Evolutionary conservation across 30 jellyfish, hydroid and myxozoan species (phyloP), one percentile per base, ranked within the genome.

Genomic region (Phacellophora camtschatica): DNA sequence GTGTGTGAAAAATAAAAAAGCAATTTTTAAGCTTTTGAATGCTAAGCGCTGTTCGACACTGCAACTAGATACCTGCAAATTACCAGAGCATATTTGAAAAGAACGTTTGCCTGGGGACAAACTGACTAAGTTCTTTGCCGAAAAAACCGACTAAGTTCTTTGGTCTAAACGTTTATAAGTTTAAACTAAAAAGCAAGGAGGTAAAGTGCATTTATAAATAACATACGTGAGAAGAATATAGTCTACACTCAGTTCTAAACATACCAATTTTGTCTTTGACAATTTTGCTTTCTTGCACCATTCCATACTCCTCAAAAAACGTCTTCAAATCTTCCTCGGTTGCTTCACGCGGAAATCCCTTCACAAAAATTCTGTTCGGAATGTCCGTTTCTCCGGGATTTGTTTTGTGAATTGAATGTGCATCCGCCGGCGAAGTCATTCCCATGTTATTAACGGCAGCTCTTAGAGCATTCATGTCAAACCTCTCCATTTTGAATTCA

Each of bases 361-460:
- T 94, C 46, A 94, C 99, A 65, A 94, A 94, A 34, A 94, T 93
- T 19, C 99, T 95, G 75, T 87, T 94, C 23, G 99, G 99, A 35
- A 94, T 94, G 54, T 94, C 99, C 7, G 92, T 96, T 32, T 94
- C 99, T 56, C 97, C 99, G 0, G 99, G 99, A 48, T 76, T 68
- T 31, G 96, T 36, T 46, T 87, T 87, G 67, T 71, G 88, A 18
- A 72, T 55, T 0, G 83, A 84, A 32, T 84, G 78, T 29, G 83
- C 88, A 30, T 84, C 91, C 3, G 72, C 49, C 24, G 77, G 70
- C 45, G 88, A 49, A 56, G 74, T 19, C 30, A 43, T 35, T 3
- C 84, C 49, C 3, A 80, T 80, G 83, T 46, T 58, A 42, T 45
- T 28, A 5, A 80, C 91, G 4, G 84, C 91, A 9, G 82, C 32